Percentiles rank a stretch among this genome's conserved stretches.
These are phyloP conservation scores for Corythornis cristatus DNA, from an alignment of 2,113 vertebrate genomes.

Conservation along the genomic window DNA sequence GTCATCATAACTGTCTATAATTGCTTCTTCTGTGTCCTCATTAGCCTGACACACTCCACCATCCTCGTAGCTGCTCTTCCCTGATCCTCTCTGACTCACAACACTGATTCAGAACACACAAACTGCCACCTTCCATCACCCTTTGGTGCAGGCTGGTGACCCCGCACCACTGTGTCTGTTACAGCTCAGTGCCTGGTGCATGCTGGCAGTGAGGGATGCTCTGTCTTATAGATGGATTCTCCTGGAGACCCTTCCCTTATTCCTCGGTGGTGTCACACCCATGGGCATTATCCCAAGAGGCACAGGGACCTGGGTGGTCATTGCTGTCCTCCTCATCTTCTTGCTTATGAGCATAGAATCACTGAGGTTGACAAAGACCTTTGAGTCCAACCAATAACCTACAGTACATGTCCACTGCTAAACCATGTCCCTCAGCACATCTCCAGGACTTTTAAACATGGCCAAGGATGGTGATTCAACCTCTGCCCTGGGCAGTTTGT, in stretches of 20 bases:
- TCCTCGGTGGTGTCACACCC: neutral
- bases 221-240: too few species aligned
- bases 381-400: neutral
- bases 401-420: too few species aligned
- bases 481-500: too few species aligned
- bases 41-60: neutral
- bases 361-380: neutral
- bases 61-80: neutral
- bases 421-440: too few species aligned
- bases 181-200: rapidly evolving
- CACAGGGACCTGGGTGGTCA: too few species aligned
- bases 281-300: too few species aligned
- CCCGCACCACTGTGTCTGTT: rapidly evolving
- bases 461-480: too few species aligned
- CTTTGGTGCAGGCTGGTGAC: neutral
- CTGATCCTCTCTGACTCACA: rapidly evolving
- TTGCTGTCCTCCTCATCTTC: rapidly evolving
- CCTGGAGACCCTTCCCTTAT: neutral
- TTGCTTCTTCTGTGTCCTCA: neutral
- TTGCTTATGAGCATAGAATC: too few species aligned
- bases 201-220: rapidly evolving
- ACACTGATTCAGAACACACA: too few species aligned
- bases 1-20: neutral
- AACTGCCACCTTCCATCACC: neutral
- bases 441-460: too few species aligned